These are phyloP conservation scores for Xestia sexstrigata DNA, from an alignment of 2,888 invertebrate species.

Conservation along the genomic window DNA sequence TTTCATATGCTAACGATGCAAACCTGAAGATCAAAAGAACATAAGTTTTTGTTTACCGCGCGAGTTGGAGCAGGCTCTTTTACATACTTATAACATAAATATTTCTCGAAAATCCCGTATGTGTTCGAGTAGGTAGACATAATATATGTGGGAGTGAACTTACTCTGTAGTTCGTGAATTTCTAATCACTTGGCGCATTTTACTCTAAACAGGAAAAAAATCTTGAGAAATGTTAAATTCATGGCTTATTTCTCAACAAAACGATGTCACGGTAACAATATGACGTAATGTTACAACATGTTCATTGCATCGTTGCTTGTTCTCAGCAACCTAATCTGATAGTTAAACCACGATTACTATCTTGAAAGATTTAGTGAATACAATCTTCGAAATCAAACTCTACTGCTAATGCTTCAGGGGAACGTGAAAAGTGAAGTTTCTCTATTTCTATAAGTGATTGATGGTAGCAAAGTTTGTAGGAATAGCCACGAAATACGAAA, in stretches of 20 bases:
- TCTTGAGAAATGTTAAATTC: neutral
- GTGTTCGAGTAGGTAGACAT: slow-evolving; percentile 22
- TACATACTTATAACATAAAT: slow-evolving; percentile 56
- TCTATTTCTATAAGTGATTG: slow-evolving; percentile 53
- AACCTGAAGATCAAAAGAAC: slow-evolving; percentile 53
- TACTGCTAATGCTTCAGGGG: neutral
- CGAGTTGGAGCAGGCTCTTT: slow-evolving; percentile 52
- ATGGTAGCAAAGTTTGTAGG: slow-evolving; percentile 37
- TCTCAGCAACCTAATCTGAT: neutral
- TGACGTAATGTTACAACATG: neutral
- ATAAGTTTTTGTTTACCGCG: slow-evolving; percentile 56
- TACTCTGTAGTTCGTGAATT: slow-evolving; percentile 20
- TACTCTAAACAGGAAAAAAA: neutral
- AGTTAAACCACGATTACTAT: neutral
- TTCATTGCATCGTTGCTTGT: neutral
- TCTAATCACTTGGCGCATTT: slow-evolving; percentile 16
- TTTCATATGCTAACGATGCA: slow-evolving; percentile 57
- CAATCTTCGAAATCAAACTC: neutral
- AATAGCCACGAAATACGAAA: slow-evolving; percentile 46
- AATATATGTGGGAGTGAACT: slow-evolving; percentile 15
- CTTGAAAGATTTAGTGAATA: neutral
- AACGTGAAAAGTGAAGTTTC: slow-evolving; percentile 19
- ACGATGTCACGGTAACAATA: neutral
- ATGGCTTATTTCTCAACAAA: neutral
- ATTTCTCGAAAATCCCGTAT: slow-evolving; percentile 37